These are phyloP conservation scores for Paramormyrops hopkinsi DNA, from an alignment of 2,797 vertebrate genomes.

Conservation along the genomic window DNA sequence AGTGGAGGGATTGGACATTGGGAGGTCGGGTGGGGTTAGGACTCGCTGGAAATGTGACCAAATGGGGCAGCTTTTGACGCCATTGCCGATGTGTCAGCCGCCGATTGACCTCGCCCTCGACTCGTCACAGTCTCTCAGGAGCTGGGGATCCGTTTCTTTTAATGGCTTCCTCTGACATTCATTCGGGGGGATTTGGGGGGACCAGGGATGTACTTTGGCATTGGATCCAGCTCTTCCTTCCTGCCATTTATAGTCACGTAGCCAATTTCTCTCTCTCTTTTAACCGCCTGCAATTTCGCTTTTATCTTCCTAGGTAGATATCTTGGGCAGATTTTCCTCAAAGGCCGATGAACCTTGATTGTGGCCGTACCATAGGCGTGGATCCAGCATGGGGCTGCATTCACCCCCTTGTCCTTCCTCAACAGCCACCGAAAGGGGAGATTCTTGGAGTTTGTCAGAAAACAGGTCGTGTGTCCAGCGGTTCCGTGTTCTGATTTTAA, in stretches of 20 bases:
- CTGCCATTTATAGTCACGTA: conserved; percentile 10
- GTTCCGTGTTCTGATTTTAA: not conserved
- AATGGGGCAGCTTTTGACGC: not conserved
- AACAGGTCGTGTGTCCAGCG: not conserved
- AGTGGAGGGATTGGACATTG: not conserved
- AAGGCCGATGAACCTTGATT: not conserved
- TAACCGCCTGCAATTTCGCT: not conserved
- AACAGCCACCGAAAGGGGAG: not conserved
- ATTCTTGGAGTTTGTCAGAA: not conserved
- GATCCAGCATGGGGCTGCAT: not conserved
- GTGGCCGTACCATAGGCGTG: too few relatives aligned
- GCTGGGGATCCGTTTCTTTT: not conserved
- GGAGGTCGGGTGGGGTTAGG: not conserved
- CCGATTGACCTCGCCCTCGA: not conserved
- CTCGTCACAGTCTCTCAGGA: conserved; percentile 2
- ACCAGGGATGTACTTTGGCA: conserved; percentile 5
- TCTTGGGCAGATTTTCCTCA: conserved; percentile 7
- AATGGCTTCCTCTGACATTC: conserved; percentile 29
- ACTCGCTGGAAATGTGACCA: not conserved
- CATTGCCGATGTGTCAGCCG: not conserved
- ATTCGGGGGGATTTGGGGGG: conserved; percentile 17
- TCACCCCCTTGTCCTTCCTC: not conserved
- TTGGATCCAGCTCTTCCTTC: not conserved
- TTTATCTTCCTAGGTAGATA: conserved; percentile 14
- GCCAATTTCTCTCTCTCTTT: not conserved